Conservation (phyloP, 1,140 invertebrate species). For the Drosophila watanabei region DNA sequence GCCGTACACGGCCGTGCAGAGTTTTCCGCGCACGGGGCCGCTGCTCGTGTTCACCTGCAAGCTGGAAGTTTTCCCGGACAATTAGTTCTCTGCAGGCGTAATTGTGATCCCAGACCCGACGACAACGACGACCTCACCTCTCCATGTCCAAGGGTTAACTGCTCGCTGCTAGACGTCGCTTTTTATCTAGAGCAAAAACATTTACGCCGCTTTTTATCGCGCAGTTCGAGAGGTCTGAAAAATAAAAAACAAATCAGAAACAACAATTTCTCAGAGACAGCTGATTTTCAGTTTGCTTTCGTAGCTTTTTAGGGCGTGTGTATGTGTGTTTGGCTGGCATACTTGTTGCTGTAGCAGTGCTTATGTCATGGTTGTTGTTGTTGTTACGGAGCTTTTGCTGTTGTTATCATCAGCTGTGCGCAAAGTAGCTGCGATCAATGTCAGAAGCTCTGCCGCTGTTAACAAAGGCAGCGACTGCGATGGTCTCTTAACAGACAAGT, state of each 20-base stretch:
- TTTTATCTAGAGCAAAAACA: constrained; percentile 50
- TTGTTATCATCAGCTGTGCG: constrained; percentile 3
- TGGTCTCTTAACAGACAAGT: not conserved
- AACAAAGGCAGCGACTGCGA: not conserved
- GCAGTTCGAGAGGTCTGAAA: constrained; percentile 3
- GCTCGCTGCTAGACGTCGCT: not conserved
- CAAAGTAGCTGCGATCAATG: constrained; percentile 15
- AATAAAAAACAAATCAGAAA: constrained; percentile 5
- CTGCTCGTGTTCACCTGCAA: constrained; percentile 38
- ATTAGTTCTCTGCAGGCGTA: not conserved
- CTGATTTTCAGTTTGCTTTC: constrained; percentile 43
- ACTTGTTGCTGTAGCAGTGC: not conserved
- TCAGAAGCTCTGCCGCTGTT: not conserved
- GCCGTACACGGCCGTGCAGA: constrained; percentile 63
- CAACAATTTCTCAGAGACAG: constrained; percentile 29
- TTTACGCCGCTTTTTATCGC: constrained; percentile 49
- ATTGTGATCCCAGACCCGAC: too few relatives aligned
- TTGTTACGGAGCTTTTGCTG: constrained; percentile 6
- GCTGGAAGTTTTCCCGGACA: not conserved
- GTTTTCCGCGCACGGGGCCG: constrained; percentile 56
- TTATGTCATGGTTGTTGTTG: constrained; percentile 1
- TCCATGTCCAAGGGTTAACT: constrained; percentile 44
- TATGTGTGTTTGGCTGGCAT: not conserved
- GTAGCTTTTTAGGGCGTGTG: constrained; percentile 8
- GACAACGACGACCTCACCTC: constrained; percentile 26